A percentile compares a stretch with the other conserved stretches of the same genome.
Conservation (phyloP, 1,140 invertebrate species). For the Sipha flava region DNA sequence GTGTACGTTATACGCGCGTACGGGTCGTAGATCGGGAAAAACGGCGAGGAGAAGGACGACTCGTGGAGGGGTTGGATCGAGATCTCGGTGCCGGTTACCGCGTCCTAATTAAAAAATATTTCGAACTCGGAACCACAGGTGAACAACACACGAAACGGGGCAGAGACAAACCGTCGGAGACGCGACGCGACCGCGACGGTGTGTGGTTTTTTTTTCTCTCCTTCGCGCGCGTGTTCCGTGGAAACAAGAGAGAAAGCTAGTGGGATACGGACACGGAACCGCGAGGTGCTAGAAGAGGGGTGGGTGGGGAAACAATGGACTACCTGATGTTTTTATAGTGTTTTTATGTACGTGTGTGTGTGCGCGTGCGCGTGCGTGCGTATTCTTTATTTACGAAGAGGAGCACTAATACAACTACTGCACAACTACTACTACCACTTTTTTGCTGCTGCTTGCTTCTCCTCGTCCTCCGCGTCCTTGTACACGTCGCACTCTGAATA, state of each 20-base stretch:
- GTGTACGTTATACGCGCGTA: too few relatives aligned
- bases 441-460: too few relatives aligned
- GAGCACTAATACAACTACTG: too few relatives aligned
- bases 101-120: slow-evolving; percentile 16
- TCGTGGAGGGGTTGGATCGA: too few relatives aligned
- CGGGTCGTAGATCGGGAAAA: too few relatives aligned
- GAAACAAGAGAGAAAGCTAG: too few relatives aligned
- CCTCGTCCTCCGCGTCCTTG: too few relatives aligned
- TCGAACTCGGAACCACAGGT: neutral
- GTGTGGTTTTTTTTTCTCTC: neutral
- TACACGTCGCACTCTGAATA: too few relatives aligned
- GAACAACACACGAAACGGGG: neutral
- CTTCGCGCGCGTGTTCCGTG: neutral
- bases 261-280: neutral
- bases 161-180: neutral
- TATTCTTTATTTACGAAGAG: neutral
- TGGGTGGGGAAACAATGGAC: neutral
- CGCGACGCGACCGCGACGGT: neutral
- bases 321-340: slow-evolving; percentile 1
- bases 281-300: neutral
- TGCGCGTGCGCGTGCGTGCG: neutral
- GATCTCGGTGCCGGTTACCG: neutral
- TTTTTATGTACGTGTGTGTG: neutral
- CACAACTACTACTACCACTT: too few relatives aligned
- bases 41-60: too few relatives aligned